Base-by-base conservation (phyloP, 1,140 invertebrate genomes). In the Aphaenogaster rudis region DNA sequence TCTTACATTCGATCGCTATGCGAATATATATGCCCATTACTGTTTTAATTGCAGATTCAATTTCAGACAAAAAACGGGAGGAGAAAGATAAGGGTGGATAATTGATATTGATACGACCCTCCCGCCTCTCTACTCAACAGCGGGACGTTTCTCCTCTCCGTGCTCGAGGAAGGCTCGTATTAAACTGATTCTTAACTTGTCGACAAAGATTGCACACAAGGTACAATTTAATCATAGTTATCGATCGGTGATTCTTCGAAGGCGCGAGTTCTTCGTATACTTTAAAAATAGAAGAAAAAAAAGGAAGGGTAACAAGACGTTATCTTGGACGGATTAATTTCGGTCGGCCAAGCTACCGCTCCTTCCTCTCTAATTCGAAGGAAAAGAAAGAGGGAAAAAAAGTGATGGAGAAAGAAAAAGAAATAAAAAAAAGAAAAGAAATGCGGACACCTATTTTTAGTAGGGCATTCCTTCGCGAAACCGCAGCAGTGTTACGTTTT, bases 401-500 rank as follows among this genome's bases (percentile, higher is more conserved):
- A 72, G 28, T 52, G n/a, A 9, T 21, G 42, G 8, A 42, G 4
- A n/a, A 28, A 28, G 28, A 28, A 28, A 28, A 28, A 28, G 11
- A 7, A 2, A 13, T 36, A 48, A 63, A 78, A 36, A 11, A 63
- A 45, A 28, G 28, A 28, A 59, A 33, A 72, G 11, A 63, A 66
- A 48, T 69, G 61, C 21, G 72, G 66, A 88, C 33, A 90, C 87
- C 86, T 90, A 92, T 88, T 89, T 92, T 92, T 87, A 91, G 88
- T 91, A 93, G 93, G 92, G 92, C 92, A 93, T 94, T 92, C 90
- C 92, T 90, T 93, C 88, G 86, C 71, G 80, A 87, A 80, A 91
- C 86, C 80, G 61, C 86, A 88, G 90, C 91, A 92, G 93, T 94
- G 94, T 95, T 95, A 95, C 93, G 94, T 95, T 95, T 95, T 95